Conservation (phyloP, 92 coral and sea anemone species). For the Porites cylindrica region DNA sequence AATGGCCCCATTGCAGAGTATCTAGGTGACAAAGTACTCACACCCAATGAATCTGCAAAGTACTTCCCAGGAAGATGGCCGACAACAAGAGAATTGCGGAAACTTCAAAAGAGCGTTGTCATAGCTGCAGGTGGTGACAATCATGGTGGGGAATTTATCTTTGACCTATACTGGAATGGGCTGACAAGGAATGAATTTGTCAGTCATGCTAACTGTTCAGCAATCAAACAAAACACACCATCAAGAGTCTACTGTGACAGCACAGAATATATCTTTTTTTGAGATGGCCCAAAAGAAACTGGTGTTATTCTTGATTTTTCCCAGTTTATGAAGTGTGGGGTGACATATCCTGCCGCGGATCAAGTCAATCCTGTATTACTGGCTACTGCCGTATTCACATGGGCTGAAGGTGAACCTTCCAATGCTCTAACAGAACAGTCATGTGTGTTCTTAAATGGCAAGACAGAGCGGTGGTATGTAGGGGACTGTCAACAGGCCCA, state of each 20-base stretch:
- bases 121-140: slow-evolving; percentile 65
- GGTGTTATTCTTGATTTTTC: slow-evolving; percentile 77
- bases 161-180: slow-evolving; percentile 74
- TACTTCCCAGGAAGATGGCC: slow-evolving; percentile 85
- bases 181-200: slow-evolving; percentile 64
- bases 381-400: slow-evolving; percentile 81
- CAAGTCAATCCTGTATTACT: slow-evolving; percentile 86
- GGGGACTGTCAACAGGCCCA: slow-evolving; percentile 60
- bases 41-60: slow-evolving; percentile 71
- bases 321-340: slow-evolving; percentile 80
- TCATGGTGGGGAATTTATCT: slow-evolving; percentile 77
- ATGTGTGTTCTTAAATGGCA: slow-evolving; percentile 64
- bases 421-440: slow-evolving; percentile 55
- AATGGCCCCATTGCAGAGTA: slow-evolving; percentile 82
- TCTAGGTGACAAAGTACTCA: slow-evolving; percentile 79
- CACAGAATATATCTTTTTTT: slow-evolving; percentile 84
- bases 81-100: slow-evolving; percentile 64
- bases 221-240: slow-evolving; percentile 29
- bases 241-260: slow-evolving; percentile 86
- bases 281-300: slow-evolving; percentile 85
- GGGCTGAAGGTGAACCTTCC: slow-evolving; percentile 84
- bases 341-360: slow-evolving; percentile 83
- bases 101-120: slow-evolving; percentile 74
- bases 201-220: slow-evolving; percentile 66
- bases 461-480: slow-evolving; percentile 80